Evolutionary conservation across 2,888 invertebrate species (phyloP), one percentile per base, ranked within the genome.

Genomic region (Trichogramma evanescens): DNA sequence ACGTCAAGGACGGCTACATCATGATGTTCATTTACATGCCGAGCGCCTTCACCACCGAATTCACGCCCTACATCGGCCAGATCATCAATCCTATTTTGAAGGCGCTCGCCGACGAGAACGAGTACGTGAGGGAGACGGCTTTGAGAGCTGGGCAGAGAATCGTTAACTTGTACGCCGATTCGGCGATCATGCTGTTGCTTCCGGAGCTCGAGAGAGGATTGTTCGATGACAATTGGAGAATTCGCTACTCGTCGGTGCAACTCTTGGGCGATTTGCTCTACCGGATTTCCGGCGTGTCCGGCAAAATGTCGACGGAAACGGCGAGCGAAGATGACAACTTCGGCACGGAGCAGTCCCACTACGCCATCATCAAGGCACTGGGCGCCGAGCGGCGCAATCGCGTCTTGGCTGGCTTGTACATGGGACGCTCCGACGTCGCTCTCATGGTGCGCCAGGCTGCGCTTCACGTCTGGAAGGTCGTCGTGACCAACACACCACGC

Each of bases 21-120:
- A 96, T 99, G 95, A 95, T 99, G 94, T 99, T 97, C 79, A 98
- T 99, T 73, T 99, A 98, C 81, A 92, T 99, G 89, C 99, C 99
- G 3, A 89, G 90, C 63, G 95, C 96, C 8, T 98, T 99, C 80
- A 94, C 93, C 5, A 88, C 89, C 66, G 93, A 95, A 75, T 99
- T 99, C 80, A 89, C 92, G 1, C 93, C 92, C 0, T 99, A 97
- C 80, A 91, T 97, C 72, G 92, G 96, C 0, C 93, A 93, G 76
- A 97, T 99, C 70, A 94, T 99, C 72, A 96, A 93, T 77, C 95
- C 97, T 1, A 96, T 99, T 67, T 82, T 99, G 43, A 93, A 95
- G 82, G 98, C 97, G 0, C 82, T 99, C 58, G 97, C 99, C 4
- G 99, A 99, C 81, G 99, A 99, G 81, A 96, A 94, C 78, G 99